Evolutionary conservation across 2,888 invertebrate genomes (phyloP), one percentile per base, ranked within the genome.

Genomic region (Strigamia transsilvanica): DNA sequence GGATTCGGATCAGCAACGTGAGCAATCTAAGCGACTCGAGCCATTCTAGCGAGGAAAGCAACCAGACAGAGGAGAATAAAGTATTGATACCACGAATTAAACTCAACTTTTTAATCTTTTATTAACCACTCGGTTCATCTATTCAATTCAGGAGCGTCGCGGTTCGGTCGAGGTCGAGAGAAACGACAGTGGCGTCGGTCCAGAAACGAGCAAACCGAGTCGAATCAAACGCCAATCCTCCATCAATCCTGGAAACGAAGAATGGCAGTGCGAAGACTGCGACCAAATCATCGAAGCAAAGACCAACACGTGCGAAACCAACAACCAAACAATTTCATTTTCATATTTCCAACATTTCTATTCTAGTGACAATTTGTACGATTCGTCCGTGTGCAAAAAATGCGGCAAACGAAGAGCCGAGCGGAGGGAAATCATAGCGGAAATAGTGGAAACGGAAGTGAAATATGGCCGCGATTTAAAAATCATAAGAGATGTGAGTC

Each of bases 391-490:
- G 42, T 98, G 97, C 88, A 91, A 94, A 84, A 95, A 96, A 87
- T 98, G 98, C 88, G 91, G 93, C 83, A 94, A 96, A 87, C 94
- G 94, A 86, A 91, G 97, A 82, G 92, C 94, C 10, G 97, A 98
- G 87, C 91, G 97, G 82, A 96, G 96, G 87, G 97, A 98, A 90
- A 97, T 97, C 46, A 94, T 98, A 81, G 94, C 94, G 4, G 98
- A 98, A 90, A 96, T 98, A 84, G 94, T 97, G 5, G 97, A 98
- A 89, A 98, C 98, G 1, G 98, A 98, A 89, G 93, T 96, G 87
- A 98, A 97, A 87, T 98, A 98, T 87, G 96, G 97, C 23, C 91
- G 97, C 82, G 98, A 98, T 88, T 90, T 98, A 85, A 93, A 94
- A 87, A 97, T 98, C 82, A 94, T 98, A 85, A 90, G 96, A 85